Percentiles rank a stretch among this genome's conserved stretches.
Evolutionary conservation across 2,888 invertebrate species (phyloP).

Genomic region (Trachelus stipa): DNA sequence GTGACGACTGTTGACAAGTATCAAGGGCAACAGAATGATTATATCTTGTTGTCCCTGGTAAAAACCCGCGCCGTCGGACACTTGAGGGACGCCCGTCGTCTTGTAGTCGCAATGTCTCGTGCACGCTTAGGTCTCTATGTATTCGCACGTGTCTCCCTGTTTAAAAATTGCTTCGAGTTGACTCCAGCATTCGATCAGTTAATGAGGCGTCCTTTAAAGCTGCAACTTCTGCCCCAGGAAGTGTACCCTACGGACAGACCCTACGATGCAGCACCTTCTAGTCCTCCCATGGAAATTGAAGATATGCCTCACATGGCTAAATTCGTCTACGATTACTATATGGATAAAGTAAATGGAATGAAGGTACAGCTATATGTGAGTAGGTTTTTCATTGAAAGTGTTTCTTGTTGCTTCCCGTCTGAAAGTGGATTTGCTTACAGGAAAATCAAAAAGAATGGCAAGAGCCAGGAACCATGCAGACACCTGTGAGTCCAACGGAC

Average conservation of each 20-base stretch:
- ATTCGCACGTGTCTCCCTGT: slow-evolving; percentile 92
- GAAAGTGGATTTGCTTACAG: slow-evolving; percentile 49
- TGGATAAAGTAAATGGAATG: slow-evolving; percentile 77
- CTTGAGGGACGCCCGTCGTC: slow-evolving; percentile 92
- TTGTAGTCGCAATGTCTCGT: slow-evolving; percentile 98
- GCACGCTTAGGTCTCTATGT: slow-evolving; percentile 96
- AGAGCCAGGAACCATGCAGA: slow-evolving; percentile 73
- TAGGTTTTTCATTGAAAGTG: not conserved
- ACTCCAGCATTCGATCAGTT: slow-evolving; percentile 95
- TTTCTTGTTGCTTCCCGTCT: not conserved
- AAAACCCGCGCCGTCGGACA: slow-evolving; percentile 98
- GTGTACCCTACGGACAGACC: slow-evolving; percentile 79
- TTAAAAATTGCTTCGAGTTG: slow-evolving; percentile 96
- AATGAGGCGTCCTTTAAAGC: slow-evolving; percentile 81
- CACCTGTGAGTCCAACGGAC: slow-evolving; percentile 69
- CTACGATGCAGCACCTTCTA: slow-evolving; percentile 64
- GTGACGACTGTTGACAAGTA: slow-evolving; percentile 98
- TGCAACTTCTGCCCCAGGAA: slow-evolving; percentile 86
- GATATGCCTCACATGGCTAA: slow-evolving; percentile 97
- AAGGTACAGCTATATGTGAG: slow-evolving; percentile 68
- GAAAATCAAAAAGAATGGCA: slow-evolving; percentile 70
- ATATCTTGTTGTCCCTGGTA: slow-evolving; percentile 94
- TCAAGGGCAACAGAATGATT: slow-evolving; percentile 99
- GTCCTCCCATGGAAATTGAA: slow-evolving; percentile 73
- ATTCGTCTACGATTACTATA: slow-evolving; percentile 94